These are phyloP conservation scores for Beris chalybata DNA, from an alignment of 2,888 invertebrate genomes.

Conservation along the genomic window DNA sequence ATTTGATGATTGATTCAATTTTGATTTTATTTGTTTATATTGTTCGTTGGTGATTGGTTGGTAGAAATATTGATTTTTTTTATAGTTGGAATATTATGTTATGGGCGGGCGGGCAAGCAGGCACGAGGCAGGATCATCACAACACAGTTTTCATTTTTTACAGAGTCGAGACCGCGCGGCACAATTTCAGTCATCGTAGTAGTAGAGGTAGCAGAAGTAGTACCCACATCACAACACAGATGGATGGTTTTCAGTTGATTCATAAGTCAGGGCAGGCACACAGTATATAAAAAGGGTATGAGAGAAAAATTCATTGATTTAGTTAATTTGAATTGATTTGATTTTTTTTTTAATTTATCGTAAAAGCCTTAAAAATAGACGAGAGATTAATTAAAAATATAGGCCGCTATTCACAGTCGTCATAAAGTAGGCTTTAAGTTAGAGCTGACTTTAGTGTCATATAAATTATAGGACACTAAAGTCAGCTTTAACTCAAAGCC, in stretches of 20 bases:
- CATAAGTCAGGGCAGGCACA: constrained; percentile 39
- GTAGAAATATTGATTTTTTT: constrained; percentile 10
- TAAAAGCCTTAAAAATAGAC: constrained; percentile 37
- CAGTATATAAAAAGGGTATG: constrained; percentile 38
- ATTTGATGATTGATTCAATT: not conserved
- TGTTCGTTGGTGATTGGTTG: not conserved
- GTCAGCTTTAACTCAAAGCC: too few relatives aligned
- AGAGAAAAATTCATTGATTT: constrained; percentile 39
- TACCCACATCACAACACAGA: constrained; percentile 1
- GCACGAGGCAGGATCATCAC: constrained; percentile 28
- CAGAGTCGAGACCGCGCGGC: constrained; percentile 26
- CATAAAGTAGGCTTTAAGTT: too few relatives aligned
- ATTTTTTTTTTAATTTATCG: constrained; percentile 24
- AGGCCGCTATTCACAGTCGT: too few relatives aligned
- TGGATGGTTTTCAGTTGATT: constrained; percentile 29
- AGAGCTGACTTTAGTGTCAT: too few relatives aligned
- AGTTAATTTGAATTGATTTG: constrained; percentile 33
- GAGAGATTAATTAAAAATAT: constrained; percentile 27
- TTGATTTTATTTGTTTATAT: constrained; percentile 2
- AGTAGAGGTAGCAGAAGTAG: constrained; percentile 21
- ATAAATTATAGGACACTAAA: too few relatives aligned
- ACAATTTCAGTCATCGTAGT: constrained; percentile 25
- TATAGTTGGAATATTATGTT: constrained; percentile 12
- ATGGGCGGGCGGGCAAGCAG: constrained; percentile 7
- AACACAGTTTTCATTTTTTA: constrained; percentile 12